A percentile compares a stretch with the other conserved stretches of the same genome.
Evolutionary conservation across 64 coral and sea anemone species (phyloP).

Genomic region (Pocillopora damicornis): DNA sequence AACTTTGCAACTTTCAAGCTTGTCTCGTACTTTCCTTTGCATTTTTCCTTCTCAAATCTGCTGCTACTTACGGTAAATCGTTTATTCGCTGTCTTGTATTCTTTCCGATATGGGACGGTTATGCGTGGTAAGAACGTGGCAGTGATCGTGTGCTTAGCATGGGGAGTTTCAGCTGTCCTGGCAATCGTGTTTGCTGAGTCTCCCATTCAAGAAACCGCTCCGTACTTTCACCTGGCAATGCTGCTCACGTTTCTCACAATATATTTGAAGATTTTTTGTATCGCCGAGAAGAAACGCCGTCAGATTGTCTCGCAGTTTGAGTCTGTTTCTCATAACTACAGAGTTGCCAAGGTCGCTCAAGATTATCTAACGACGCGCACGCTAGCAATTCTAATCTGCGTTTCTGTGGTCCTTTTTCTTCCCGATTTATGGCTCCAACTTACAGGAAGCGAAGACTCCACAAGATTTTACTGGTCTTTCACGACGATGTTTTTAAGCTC

Average conservation of each 20-base stretch:
- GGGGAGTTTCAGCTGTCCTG: slow-evolving; percentile 4
- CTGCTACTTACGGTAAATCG: slow-evolving; percentile 17
- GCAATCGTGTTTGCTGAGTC: background rate
- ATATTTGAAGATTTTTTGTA: slow-evolving; percentile 24
- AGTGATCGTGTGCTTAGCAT: background rate
- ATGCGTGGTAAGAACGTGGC: slow-evolving; percentile 27
- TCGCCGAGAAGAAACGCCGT: slow-evolving; percentile 20
- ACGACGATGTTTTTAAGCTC: slow-evolving; percentile 39
- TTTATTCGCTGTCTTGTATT: slow-evolving; percentile 16
- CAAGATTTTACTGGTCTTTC: slow-evolving; percentile 23
- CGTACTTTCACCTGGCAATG: slow-evolving; percentile 23
- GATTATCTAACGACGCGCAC: slow-evolving; percentile 13
- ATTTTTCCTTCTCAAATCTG: slow-evolving; percentile 21
- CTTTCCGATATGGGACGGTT: slow-evolving; percentile 5
- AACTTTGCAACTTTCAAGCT: slow-evolving; percentile 60
- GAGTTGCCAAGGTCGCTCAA: background rate
- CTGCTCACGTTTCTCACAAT: slow-evolving; percentile 26
- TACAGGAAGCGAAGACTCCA: slow-evolving; percentile 14
- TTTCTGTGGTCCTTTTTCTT: slow-evolving; percentile 9
- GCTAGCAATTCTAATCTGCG: slow-evolving; percentile 9
- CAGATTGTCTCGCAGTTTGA: slow-evolving; percentile 22
- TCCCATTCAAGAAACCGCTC: background rate
- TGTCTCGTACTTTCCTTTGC: slow-evolving; percentile 57
- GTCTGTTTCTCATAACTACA: slow-evolving; percentile 29
- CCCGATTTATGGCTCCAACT: slow-evolving; percentile 26